Evolutionary conservation across 2,888 invertebrate genomes (phyloP).

Genomic region (Clivina fossor): DNA sequence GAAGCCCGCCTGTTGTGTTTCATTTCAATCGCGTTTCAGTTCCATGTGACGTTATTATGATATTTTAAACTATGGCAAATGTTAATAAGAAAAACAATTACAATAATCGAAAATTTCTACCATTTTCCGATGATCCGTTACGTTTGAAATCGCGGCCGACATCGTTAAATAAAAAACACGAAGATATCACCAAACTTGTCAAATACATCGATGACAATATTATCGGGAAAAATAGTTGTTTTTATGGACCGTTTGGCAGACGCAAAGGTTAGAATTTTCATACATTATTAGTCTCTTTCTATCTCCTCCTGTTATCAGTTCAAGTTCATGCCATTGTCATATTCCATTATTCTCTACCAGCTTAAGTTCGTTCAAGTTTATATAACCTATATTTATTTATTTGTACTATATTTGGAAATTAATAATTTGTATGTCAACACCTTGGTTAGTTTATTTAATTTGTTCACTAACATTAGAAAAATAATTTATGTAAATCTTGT

Average conservation of each 20-base stretch:
- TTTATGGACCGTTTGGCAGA: slow-evolving; percentile 80
- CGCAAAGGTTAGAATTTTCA: slow-evolving; percentile 73
- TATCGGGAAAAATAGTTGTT: slow-evolving; percentile 77
- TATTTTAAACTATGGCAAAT: slow-evolving; percentile 32
- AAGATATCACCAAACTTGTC: slow-evolving; percentile 70
- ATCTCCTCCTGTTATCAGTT: too few species aligned
- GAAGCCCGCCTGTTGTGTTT: slow-evolving; percentile 18
- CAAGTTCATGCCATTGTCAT: too few species aligned
- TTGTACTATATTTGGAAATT: too few species aligned
- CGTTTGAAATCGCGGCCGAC: slow-evolving; percentile 51
- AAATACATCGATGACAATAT: slow-evolving; percentile 80
- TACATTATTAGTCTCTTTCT: too few species aligned
- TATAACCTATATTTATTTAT: too few species aligned
- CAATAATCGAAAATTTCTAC: slow-evolving; percentile 52
- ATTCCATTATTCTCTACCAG: too few species aligned
- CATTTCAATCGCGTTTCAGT: slow-evolving; percentile 16
- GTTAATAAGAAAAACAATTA: slow-evolving; percentile 41
- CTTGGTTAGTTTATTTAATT: too few species aligned
- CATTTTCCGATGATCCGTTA: slow-evolving; percentile 51
- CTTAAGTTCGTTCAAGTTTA: too few species aligned
- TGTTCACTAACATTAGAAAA: too few species aligned
- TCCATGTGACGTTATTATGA: slow-evolving; percentile 18
- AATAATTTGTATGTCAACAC: too few species aligned
- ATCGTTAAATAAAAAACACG: slow-evolving; percentile 59
- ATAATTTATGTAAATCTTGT: too few species aligned